Conservation (phyloP, 2,888 invertebrate species). For the Tanytarsus gracilentus region DNA sequence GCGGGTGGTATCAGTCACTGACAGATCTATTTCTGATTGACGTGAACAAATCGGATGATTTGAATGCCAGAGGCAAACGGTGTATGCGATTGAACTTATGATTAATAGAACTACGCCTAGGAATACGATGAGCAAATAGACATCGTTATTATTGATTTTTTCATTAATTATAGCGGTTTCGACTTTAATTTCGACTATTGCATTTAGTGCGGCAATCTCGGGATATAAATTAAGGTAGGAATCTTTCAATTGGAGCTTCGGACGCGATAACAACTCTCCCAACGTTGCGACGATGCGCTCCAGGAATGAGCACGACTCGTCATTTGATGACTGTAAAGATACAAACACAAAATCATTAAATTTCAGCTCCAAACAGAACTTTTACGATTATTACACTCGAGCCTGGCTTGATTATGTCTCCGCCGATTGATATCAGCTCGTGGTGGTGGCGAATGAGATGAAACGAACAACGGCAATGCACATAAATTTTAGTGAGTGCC, state of each 20-base stretch:
- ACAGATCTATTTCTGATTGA: constrained; percentile 27
- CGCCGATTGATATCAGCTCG: no score
- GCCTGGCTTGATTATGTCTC: no score
- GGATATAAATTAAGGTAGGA: constrained; percentile 45
- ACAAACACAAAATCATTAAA: neutral
- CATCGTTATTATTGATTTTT: constrained; percentile 44
- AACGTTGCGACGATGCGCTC: constrained; percentile 51
- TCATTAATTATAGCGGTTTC: constrained; percentile 58
- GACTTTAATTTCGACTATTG: constrained; percentile 67
- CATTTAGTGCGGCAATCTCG: constrained; percentile 54
- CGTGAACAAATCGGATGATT: constrained; percentile 21
- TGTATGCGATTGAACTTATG: constrained; percentile 36
- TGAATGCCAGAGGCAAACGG: constrained; percentile 14
- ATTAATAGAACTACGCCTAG: constrained; percentile 44
- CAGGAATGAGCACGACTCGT: constrained; percentile 44
- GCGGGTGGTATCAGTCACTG: constrained; percentile 30
- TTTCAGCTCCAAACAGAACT: neutral
- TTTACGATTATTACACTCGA: no score
- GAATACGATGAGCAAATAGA: constrained; percentile 43
- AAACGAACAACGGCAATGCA: no score
- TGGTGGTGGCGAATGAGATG: no score
- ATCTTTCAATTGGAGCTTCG: constrained; percentile 37
- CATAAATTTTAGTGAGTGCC: no score
- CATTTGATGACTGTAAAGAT: constrained; percentile 45
- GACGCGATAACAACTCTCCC: constrained; percentile 54